A percentile compares a stretch with the other conserved stretches of the same genome.
phyloP scores from a whole-genome alignment of 1,140 invertebrate genomes.

The Zaprionus ornatus region DNA sequence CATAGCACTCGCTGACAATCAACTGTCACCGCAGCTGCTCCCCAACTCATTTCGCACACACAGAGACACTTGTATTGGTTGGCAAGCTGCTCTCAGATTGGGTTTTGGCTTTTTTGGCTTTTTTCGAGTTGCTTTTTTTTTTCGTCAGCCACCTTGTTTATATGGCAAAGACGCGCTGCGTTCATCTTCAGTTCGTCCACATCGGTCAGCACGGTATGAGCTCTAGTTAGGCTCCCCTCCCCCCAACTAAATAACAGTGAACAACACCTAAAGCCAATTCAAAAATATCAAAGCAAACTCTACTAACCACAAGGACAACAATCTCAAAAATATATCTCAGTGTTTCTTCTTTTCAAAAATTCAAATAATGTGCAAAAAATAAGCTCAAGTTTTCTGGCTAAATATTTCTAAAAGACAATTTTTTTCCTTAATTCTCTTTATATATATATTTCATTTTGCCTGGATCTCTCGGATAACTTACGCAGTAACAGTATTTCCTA shows the following conservation, averaged over 20 bases:
- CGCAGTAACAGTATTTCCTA: constrained; percentile 54
- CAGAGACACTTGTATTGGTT: constrained; percentile 10
- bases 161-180: constrained; percentile 79
- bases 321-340: constrained; percentile 1
- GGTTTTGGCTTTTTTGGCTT: constrained; percentile 39
- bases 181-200: constrained; percentile 84
- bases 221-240: constrained; percentile 77
- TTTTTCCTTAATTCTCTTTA: constrained; percentile 60
- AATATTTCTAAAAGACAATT: constrained; percentile 37
- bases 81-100: constrained; percentile 60
- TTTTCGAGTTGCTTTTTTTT: constrained; percentile 50
- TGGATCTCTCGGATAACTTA: constrained; percentile 65
- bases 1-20: constrained; percentile 33
- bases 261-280: constrained; percentile 21
- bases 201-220: constrained; percentile 83
- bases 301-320: constrained; percentile 35
- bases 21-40: constrained; percentile 57
- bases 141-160: constrained; percentile 66
- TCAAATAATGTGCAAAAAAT: constrained; percentile 25
- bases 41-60: constrained; percentile 33
- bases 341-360: neutral
- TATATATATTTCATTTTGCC: constrained; percentile 63
- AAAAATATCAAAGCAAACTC: constrained; percentile 23
- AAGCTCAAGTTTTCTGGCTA: constrained; percentile 11
- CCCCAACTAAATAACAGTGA: constrained; percentile 59